A percentile compares a stretch with the other conserved stretches of the same genome.
phyloP scores from a whole-genome alignment of 2,797 vertebrate genomes.

The Lates japonicus region DNA sequence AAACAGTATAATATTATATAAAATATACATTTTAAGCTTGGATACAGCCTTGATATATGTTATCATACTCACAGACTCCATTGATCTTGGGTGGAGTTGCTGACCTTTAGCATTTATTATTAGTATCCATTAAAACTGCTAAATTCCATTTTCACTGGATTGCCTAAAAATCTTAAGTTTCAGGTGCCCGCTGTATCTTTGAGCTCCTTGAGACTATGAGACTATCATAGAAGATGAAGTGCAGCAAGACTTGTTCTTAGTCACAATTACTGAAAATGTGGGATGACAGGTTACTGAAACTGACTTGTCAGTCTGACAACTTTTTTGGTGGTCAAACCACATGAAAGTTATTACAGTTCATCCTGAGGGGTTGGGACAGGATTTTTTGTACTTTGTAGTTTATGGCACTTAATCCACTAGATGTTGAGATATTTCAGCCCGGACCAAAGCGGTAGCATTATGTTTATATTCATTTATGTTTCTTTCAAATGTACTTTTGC shows the following conservation, averaged over 20 bases:
- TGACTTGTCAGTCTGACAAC: not conserved
- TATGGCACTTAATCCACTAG: no score
- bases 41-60: not conserved
- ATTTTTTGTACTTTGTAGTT: no score
- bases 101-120: not conserved
- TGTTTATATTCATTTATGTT: not conserved
- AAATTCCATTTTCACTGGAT: not conserved
- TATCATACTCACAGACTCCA: not conserved
- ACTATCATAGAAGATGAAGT: not conserved
- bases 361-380: no score
- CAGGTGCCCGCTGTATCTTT: not conserved
- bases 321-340: no score
- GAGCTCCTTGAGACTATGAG: not conserved
- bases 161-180: not conserved
- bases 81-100: not conserved
- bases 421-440: not conserved
- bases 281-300: not conserved
- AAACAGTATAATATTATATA: not conserved
- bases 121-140: not conserved
- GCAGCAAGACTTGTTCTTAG: not conserved
- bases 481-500: not conserved
- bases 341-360: no score
- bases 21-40: not conserved
- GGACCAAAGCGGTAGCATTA: not conserved
- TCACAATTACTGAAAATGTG: not conserved